These are phyloP conservation scores for Oxyruncus cristatus DNA, from an alignment of 2,113 vertebrate species.

Conservation along the genomic window DNA sequence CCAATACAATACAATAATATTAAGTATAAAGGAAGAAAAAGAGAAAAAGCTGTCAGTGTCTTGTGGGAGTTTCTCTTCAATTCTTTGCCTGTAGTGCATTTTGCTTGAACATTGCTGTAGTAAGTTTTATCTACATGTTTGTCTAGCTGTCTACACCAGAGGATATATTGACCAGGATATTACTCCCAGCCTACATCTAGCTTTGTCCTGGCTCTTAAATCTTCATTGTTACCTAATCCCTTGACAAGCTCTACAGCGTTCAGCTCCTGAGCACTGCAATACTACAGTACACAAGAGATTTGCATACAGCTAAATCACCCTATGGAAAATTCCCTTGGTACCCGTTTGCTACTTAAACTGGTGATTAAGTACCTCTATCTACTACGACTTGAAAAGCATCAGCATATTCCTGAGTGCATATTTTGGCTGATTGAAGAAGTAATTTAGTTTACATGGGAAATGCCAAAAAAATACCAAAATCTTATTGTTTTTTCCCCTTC, in stretches of 20 bases:
- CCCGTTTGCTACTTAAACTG: constrained; percentile 39
- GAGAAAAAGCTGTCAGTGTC: background rate
- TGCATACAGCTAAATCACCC: constrained; percentile 56
- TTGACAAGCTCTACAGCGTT: constrained; percentile 3
- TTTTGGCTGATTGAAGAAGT: constrained; percentile 17
- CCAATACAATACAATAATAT: background rate
- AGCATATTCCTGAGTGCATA: constrained; percentile 31
- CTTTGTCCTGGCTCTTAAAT: constrained; percentile 40
- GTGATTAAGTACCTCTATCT: constrained; percentile 51
- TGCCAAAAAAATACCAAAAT: background rate
- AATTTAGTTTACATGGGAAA: constrained; percentile 30
- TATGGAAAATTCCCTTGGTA: constrained; percentile 44
- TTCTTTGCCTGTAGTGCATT: constrained; percentile 15
- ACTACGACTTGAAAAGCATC: constrained; percentile 45
- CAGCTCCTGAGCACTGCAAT: background rate
- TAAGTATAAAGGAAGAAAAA: background rate
- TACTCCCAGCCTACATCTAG: constrained; percentile 10
- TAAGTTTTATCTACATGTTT: constrained; percentile 52
- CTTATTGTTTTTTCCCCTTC: background rate
- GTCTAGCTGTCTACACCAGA: constrained; percentile 26
- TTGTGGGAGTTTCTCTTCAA: background rate
- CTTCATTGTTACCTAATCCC: constrained; percentile 40
- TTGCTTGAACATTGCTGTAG: background rate
- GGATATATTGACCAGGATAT: constrained; percentile 38
- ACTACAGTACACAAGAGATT: constrained; percentile 27